These are phyloP conservation scores for Coelinius sp. DNA, from an alignment of 2,888 invertebrate genomes.

Conservation along the genomic window DNA sequence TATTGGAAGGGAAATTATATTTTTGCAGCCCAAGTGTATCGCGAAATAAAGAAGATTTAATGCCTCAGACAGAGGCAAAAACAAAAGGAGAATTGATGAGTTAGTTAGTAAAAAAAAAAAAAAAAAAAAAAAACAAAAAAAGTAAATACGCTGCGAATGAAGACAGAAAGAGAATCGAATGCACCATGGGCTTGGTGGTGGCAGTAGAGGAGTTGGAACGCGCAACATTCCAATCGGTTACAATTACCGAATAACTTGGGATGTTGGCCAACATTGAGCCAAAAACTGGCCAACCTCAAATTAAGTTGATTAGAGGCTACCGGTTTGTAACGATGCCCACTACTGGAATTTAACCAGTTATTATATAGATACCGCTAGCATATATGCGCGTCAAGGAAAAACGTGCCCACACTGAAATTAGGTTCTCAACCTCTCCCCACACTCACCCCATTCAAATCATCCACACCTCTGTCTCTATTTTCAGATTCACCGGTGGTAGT, in stretches of 20 bases:
- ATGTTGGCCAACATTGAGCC: conserved; percentile 63
- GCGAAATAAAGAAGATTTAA: conserved; percentile 11
- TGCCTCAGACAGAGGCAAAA: background rate
- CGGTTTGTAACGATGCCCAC: conserved; percentile 68
- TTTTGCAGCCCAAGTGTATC: background rate
- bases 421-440: conserved; percentile 48
- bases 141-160: background rate
- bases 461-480: conserved; percentile 1
- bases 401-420: conserved; percentile 52
- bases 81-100: too few species aligned
- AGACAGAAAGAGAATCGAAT: background rate
- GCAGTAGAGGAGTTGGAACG: conserved; percentile 51
- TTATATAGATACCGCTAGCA: conserved; percentile 62
- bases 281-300: conserved; percentile 61
- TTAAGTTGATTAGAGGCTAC: conserved; percentile 71
- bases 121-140: conserved; percentile 10
- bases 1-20: conserved; percentile 39
- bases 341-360: conserved; percentile 71
- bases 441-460: conserved; percentile 9
- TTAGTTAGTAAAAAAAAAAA: conserved; percentile 25
- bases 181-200: background rate
- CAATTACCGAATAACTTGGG: conserved; percentile 69
- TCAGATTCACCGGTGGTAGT: background rate
- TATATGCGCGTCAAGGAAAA: conserved; percentile 49
- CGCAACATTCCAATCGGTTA: conserved; percentile 68